Base-by-base conservation (phyloP, 92 coral and sea anemone species). In the Zoanthus sociatus region DNA sequence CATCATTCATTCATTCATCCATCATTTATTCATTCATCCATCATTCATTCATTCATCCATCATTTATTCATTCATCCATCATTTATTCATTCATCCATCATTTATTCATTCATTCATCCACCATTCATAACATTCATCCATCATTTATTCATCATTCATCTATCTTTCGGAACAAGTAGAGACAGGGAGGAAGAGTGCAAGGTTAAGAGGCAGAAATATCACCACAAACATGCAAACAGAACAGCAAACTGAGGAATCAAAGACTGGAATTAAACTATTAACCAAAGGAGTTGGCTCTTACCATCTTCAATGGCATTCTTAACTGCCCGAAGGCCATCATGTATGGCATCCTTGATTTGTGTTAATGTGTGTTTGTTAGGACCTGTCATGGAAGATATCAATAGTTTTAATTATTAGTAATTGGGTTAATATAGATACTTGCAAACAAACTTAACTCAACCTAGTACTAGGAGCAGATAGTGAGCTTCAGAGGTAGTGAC, bases 251-350 rank as follows among this genome's bases (percentile, higher is more conserved):
- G 12, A 50, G 55, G 12, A 50, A 69, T n/a, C 15, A 4, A 7
- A 14, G 64, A 56, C 32, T 16, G 54, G 9, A 69, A 84, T 33
- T 17, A 3, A 18, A 3, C 9, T 37, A 4, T 1, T 32, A 16
- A 9, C 0, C 33, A 20, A 26, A 11, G 12, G 55, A 11, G 10
- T 50, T 7, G 55, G 1, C 6, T 0, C 91, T 88, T 89, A 94
- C 99, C 99, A 90, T 97, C 99, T 74, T 97, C 99, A 74, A 97
- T 92, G 16, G 99, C 99, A 93, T 97, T 97, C 89, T 97, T 97
- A 33, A 97, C 99, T 18, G 99, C 98, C 64, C 99, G 93, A 50
- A 97, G 89, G 48, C 99, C 99, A 95, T 97, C 99, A 76, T 93
- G 95, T 16, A 95, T 92, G 9, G 99, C 98, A 87, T 97, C 99